Percentiles rank a stretch among this genome's conserved stretches.
Evolutionary conservation across 2,113 vertebrate species (phyloP).

Genomic region (Aphelocoma coerulescens): DNA sequence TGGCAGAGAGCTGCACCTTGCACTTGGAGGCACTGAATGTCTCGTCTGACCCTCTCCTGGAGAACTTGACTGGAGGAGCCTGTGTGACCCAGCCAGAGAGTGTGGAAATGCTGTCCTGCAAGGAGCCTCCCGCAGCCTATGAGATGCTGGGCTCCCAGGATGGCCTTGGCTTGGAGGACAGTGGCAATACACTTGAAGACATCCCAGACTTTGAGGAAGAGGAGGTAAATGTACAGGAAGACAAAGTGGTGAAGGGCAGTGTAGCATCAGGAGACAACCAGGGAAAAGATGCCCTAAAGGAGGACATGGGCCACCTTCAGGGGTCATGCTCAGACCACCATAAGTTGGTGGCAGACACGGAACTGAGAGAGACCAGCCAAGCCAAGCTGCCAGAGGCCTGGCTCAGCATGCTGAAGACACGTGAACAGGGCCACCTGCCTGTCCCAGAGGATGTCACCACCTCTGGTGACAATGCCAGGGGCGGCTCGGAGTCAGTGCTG

Average conservation of each 20-base stretch:
- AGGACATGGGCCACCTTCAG: background rate
- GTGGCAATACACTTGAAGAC: background rate
- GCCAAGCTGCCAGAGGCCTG: background rate
- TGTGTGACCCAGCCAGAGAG: background rate
- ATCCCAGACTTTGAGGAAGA: slow-evolving; percentile 64
- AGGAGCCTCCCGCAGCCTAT: background rate
- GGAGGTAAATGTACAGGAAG: background rate
- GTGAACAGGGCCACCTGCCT: background rate
- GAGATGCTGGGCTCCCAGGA: slow-evolving; percentile 39
- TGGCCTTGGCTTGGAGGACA: slow-evolving; percentile 48
- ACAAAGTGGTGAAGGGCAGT: background rate
- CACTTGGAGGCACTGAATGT: slow-evolving; percentile 66
- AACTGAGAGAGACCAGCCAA: background rate
- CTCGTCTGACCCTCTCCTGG: slow-evolving; percentile 35
- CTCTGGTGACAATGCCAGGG: background rate
- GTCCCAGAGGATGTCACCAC: background rate
- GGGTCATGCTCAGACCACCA: background rate
- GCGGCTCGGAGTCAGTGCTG: slow-evolving; percentile 67
- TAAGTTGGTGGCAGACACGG: background rate
- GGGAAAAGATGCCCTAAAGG: background rate
- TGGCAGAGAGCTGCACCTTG: slow-evolving; percentile 54
- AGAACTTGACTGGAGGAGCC: slow-evolving; percentile 30
- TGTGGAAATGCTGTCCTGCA: background rate
- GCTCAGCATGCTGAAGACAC: background rate
- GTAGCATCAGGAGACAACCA: background rate